Conservation (phyloP, 2,113 vertebrate genomes). For the Thermophis baileyi region DNA sequence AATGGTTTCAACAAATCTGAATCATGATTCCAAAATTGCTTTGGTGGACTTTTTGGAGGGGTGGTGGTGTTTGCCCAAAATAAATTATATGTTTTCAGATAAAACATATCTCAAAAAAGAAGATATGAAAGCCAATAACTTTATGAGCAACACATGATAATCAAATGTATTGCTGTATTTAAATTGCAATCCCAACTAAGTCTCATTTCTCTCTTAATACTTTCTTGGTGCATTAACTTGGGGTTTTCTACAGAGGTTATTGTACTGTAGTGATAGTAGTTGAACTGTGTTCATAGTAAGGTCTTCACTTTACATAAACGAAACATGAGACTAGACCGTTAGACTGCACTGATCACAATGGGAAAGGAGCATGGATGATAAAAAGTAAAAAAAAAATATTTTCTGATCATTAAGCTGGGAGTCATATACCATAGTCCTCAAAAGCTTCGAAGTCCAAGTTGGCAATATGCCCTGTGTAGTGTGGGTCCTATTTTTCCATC, state of each 20-base stretch:
- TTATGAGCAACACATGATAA: neutral
- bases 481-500: neutral
- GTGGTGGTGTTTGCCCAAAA: neutral
- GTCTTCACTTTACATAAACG: neutral
- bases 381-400: neutral
- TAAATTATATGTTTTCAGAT: neutral
- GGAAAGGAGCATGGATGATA: neutral
- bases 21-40: neutral
- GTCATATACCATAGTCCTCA: neutral
- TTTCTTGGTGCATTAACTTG: neutral
- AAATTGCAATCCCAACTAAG: neutral
- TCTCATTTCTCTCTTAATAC: neutral
- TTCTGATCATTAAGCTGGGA: neutral
- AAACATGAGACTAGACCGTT: neutral
- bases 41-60: neutral
- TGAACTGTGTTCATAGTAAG: neutral
- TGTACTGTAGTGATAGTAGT: neutral
- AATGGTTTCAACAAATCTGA: neutral
- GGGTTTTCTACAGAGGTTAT: neutral
- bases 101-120: neutral
- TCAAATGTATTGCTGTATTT: neutral
- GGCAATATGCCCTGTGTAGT: neutral
- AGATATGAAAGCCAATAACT: neutral
- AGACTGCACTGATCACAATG: neutral
- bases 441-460: neutral